Evolutionary conservation across 2,797 vertebrate genomes (phyloP).

Genomic region (Rhinoraja longicauda): DNA sequence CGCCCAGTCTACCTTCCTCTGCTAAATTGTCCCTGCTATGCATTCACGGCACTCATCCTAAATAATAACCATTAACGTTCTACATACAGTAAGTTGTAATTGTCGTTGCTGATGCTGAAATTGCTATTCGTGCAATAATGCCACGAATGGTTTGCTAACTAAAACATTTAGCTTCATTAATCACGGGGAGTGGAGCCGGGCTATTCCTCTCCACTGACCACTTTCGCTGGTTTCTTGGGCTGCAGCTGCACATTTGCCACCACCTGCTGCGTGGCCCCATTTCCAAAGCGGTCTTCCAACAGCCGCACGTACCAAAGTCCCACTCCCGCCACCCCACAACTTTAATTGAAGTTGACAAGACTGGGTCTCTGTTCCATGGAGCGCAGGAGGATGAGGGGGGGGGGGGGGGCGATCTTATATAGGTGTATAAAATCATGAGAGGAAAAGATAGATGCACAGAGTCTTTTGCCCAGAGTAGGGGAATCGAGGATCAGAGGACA

Average conservation of each 20-base stretch:
- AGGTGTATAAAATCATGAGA: no score
- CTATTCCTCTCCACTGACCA: no score
- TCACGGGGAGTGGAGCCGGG: neutral
- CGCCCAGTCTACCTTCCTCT: no score
- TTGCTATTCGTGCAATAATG: neutral
- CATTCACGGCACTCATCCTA: neutral
- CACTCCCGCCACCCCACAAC: neutral
- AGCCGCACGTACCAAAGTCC: neutral
- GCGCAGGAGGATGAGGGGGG: no score
- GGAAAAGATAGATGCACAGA: no score
- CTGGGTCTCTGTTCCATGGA: no score
- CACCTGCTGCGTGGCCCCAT: neutral
- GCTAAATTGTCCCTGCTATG: neutral
- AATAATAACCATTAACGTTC: constrained; percentile 30
- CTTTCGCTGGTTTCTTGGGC: neutral
- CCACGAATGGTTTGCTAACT: constrained; percentile 20
- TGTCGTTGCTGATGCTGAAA: neutral
- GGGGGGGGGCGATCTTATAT: no score
- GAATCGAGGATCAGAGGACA: no score
- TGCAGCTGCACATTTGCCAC: neutral
- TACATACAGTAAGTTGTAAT: neutral
- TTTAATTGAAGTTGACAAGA: neutral
- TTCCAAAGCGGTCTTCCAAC: neutral
- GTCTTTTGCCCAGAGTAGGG: no score
- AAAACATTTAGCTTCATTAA: constrained; percentile 6